Base-by-base conservation (phyloP, 1,140 invertebrate species). In the Aporrectodea caliginosa region DNA sequence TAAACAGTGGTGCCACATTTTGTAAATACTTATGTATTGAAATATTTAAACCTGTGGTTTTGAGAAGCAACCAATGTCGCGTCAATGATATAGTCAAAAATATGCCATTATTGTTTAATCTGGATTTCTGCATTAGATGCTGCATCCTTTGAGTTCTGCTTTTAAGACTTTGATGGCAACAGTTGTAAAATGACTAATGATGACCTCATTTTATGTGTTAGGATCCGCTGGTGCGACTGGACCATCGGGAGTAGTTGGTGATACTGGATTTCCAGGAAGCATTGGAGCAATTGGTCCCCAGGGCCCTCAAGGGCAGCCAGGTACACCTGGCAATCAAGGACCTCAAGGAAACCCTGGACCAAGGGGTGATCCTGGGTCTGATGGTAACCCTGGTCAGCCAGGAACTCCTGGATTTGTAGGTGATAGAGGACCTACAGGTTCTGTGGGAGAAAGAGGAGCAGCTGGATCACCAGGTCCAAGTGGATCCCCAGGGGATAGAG, bases 371-470 rank as follows among this genome's bases (percentile, higher is more conserved):
- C 32, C 69, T 33, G 79, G 79, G 31, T 16, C 35, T 16, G 6
- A 69, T 29, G 79, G 79, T 33, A 32, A 69, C 30, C 27, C 32
- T 16, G 70, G 70, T 2, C 79, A 16, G 14, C 34, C 35, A 31
- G 79, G 79, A 14, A 34, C 35, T 27, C n/a, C 29, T 2, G 79
- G 79, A 68, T 31, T 30, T 75, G 74, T 43, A 69, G 79, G 79
- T n/a, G 35, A 32, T 27, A 77, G 72, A 80, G 79, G 79, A 2
- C 16, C 35, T 68, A 34, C 35, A 2, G 78, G 78, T 22, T 34
- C 72, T 1, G 29, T 30, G 6, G 78, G 78, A 29, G 12, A 32
- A 22, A 58, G 29, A 76, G 75, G 75, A 27, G 32, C 33, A 58
- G 29, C 43, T 43, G 75, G 75, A 35, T 35, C 33, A 58, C 43